Percentiles rank a stretch among this genome's conserved stretches.
phyloP scores from a whole-genome alignment of 1,140 invertebrate species.

The Aricia agestis region DNA sequence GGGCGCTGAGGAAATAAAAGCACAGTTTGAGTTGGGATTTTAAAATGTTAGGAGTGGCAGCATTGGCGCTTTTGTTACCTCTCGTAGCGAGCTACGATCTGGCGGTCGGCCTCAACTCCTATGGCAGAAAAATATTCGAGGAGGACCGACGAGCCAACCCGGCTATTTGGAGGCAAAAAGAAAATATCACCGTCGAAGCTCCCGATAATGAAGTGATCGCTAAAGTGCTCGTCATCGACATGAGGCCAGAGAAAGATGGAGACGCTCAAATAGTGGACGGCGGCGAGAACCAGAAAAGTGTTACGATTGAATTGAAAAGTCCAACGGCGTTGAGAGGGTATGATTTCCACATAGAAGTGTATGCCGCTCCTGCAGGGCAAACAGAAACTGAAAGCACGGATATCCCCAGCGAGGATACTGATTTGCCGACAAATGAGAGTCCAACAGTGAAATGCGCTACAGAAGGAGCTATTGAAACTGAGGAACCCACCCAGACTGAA shows the following conservation, averaged over 20 bases:
- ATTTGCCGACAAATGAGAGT: neutral
- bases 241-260: constrained; percentile 55
- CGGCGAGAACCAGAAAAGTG: constrained; percentile 48
- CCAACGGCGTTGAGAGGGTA: constrained; percentile 58
- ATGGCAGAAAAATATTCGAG: constrained; percentile 48
- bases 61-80: constrained; percentile 35
- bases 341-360: constrained; percentile 55
- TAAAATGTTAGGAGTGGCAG: constrained; percentile 26
- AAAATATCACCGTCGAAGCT: constrained; percentile 50
- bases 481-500: neutral
- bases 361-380: constrained; percentile 28
- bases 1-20: constrained; percentile 15
- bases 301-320: constrained; percentile 61
- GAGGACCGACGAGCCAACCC: constrained; percentile 48
- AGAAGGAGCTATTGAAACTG: neutral
- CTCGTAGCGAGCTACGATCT: constrained; percentile 42
- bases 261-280: constrained; percentile 53
- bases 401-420: neutral
- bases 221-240: constrained; percentile 47
- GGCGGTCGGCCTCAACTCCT: constrained; percentile 35
- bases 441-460: neutral
- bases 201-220: constrained; percentile 50
- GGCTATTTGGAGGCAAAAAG: constrained; percentile 53
- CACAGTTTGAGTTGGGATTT: constrained; percentile 14
- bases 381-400: constrained; percentile 16